Base-by-base conservation (phyloP, 2,797 vertebrate species). In the Melanotaenia nigrans region DNA sequence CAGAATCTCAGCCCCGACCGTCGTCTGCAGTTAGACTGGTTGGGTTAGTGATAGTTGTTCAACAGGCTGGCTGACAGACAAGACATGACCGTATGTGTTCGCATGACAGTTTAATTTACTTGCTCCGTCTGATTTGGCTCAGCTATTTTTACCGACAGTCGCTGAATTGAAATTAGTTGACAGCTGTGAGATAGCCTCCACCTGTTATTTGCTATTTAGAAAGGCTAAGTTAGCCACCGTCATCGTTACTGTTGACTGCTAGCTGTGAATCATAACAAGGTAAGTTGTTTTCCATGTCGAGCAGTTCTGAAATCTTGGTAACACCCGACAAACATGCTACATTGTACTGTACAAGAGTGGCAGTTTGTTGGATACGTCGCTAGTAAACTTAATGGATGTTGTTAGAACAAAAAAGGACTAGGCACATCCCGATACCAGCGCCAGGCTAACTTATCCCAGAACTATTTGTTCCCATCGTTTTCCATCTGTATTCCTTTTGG, bases 161-260 rank as follows among this genome's bases (percentile, higher is more conserved):
- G 25, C 47, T 66, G 55, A 57, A 42, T 11, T 57, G 6, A 42
- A 25, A 58, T 65, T 32, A 28, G 10, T 24, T n/a, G 55, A 54
- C n/a, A n/a, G 68, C 53, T 38, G 22, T 62, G 63, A 64, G 56
- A 55, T 7, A 55, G 38, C 70, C 68, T 80, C 75, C 83, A 87
- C 83, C 83, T 90, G 82, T 86, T 87, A 83, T 87, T 79, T 55
- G 77, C 69, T 64, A 73, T 33, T 59, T 40, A 56, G 61, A 73
- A 55, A 49, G 57, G 85, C 90, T 86, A 87, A 79, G 74, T 76
- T 71, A 80, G 87, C 87, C 79, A 81, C 71, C 83, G 49, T 69
- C 51, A 73, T 67, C 68, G 79, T 54, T 66, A 56, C 53, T 58
- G 57, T 40, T 69, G 53, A 75, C 67, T 77, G 84, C 61, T 92